Evolutionary conservation across 2,113 vertebrate genomes (phyloP), one percentile per base, ranked within the genome.

Genomic region (Notarius quadriscutis): DNA sequence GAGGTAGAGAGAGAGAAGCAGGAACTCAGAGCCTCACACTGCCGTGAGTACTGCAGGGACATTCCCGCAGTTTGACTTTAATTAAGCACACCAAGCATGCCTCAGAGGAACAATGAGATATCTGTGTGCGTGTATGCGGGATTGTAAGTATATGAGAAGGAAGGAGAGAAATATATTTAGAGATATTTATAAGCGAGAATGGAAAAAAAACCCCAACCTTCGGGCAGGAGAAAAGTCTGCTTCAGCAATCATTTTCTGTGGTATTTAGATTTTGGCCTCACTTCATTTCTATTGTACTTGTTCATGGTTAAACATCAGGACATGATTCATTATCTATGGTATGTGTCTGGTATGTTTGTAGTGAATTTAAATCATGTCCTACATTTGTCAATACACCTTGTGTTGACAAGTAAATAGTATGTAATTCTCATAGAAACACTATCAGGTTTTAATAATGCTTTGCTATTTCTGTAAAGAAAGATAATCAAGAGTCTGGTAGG

Each of bases 51-150:
- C 89, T 55, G 81, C 30, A 83, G 85, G 89, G 81, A 91, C 92
- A 90, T 93, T 94, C 89, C 85, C 48, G 85, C 91, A 94, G 93
- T 94, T 95, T 94, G 93, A 92, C 94, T 95, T 94, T 94, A 95
- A 95, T 95, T 94, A 95, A 95, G 93, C 89, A 92, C 88, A 89
- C 87, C 78, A 85, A 91, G 89, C 89, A 67, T 91, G 89, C 87
- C 86, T 83, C 88, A 78, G 87, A 90, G 87, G 92, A 95, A 95
- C 94, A 96, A 95, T 93, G 90, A 75, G 30, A 90, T 87, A 91
- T 93, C 92, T 95, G 69, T 88, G 63, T 78, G 72, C 83, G 27
- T 25, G 74, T 87, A 62, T 84, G 69, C 17, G 34, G 60, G 71
- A 57, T 48, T 84, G 81, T 75, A 74, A 77, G 71, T 84, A 50